Conservation (phyloP, 2,113 vertebrate species). For the Meles meles region DNA sequence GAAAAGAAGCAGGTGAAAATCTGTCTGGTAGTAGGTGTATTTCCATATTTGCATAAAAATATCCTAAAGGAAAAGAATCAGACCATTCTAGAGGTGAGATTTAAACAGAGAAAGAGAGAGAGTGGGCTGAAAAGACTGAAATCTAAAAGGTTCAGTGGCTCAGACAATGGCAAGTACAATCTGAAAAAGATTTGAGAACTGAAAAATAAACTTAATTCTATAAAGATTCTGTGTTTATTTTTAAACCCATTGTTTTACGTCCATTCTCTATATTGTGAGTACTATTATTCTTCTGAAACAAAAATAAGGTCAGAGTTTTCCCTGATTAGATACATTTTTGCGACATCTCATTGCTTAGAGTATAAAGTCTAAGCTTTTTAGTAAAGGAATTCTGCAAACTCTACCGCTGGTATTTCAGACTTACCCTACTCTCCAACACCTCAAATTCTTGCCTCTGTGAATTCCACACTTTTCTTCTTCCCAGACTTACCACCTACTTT, state of each 20-base stretch:
- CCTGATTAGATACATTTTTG: background rate
- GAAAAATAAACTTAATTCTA: background rate
- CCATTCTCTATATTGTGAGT: background rate
- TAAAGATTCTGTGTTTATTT: background rate
- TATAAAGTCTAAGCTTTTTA: background rate
- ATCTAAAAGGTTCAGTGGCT: background rate
- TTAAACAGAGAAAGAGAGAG: background rate
- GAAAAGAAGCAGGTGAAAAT: background rate
- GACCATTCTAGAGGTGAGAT: background rate
- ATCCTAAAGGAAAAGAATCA: background rate
- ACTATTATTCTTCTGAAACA: background rate
- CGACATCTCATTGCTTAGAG: background rate
- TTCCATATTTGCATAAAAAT: background rate
- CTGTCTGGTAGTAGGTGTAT: background rate
- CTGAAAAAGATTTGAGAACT: background rate
- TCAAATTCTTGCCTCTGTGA: background rate
- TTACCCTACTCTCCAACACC: background rate
- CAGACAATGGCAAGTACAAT: background rate
- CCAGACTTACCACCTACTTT: background rate
- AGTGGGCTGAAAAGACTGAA: background rate
- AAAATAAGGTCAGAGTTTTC: background rate
- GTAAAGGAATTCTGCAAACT: background rate
- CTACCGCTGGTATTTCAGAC: background rate
- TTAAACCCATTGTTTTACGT: background rate
- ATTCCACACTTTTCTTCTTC: background rate